Evolutionary conservation across 2,797 vertebrate species (phyloP).

Genomic region (Cynopterus sphinx): DNA sequence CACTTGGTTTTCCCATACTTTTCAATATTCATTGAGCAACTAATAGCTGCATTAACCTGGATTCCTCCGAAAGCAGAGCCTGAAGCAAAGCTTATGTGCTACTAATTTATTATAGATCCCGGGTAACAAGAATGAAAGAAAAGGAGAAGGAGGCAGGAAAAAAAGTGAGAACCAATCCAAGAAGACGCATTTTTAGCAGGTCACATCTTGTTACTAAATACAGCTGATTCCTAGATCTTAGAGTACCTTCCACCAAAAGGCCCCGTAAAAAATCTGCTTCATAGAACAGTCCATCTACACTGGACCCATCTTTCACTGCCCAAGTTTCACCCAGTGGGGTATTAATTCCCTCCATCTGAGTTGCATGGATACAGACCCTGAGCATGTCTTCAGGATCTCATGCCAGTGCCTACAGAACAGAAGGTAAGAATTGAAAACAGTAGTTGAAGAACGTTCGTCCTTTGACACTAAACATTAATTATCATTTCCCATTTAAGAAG

Average conservation of each 20-base stretch:
- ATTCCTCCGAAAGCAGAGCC: background rate
- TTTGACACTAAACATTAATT: background rate
- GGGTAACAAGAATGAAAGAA: background rate
- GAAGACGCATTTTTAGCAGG: background rate
- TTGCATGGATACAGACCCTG: background rate
- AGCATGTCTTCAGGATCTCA: background rate
- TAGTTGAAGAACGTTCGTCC: background rate
- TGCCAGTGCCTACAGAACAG: background rate
- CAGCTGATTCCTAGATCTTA: background rate
- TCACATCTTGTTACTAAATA: background rate
- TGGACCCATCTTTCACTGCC: background rate
- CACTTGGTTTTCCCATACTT: background rate
- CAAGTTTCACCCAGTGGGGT: background rate
- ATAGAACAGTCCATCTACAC: background rate
- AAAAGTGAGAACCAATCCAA: background rate
- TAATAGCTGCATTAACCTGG: background rate
- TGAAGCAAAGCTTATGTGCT: background rate
- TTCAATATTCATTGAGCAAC: background rate
- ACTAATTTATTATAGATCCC: background rate
- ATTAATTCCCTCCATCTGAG: background rate
- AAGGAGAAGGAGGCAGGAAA: background rate
- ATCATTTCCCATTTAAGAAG: slow-evolving; percentile 38
- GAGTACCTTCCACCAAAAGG: background rate
- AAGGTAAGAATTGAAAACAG: background rate
- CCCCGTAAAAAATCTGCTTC: background rate